Evolutionary conservation across 2,888 invertebrate species (phyloP).

Genomic region (Drosophila incognita): DNA sequence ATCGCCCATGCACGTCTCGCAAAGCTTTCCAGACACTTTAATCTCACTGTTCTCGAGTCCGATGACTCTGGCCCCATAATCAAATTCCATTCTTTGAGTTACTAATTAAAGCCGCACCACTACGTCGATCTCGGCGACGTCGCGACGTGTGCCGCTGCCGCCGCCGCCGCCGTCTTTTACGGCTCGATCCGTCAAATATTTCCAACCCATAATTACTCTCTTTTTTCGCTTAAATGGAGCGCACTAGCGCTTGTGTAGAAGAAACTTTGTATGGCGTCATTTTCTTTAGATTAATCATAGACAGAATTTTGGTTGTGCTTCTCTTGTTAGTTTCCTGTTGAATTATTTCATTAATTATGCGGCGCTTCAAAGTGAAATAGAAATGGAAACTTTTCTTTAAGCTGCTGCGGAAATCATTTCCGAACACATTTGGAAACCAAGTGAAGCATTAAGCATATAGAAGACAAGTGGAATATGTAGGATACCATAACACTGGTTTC

Average conservation of each 20-base stretch:
- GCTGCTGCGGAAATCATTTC: slow-evolving; percentile 26
- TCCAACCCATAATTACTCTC: slow-evolving; percentile 62
- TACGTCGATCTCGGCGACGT: slow-evolving; percentile 16
- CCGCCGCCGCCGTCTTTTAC: slow-evolving; percentile 52
- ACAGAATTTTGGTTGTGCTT: slow-evolving; percentile 46
- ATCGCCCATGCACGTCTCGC: slow-evolving; percentile 29
- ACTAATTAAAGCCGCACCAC: slow-evolving; percentile 68
- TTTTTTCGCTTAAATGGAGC: slow-evolving; percentile 74
- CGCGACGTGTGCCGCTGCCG: slow-evolving; percentile 21
- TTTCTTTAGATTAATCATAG: slow-evolving; percentile 68
- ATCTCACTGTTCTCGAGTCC: slow-evolving; percentile 45
- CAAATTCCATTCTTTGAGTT: slow-evolving; percentile 68
- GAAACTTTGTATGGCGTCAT: slow-evolving; percentile 48
- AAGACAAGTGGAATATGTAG: background rate
- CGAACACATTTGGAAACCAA: slow-evolving; percentile 15
- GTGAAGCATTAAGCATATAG: slow-evolving; percentile 29
- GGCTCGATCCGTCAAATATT: slow-evolving; percentile 58
- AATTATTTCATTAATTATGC: slow-evolving; percentile 73
- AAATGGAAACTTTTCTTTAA: slow-evolving; percentile 27
- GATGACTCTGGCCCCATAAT: slow-evolving; percentile 43
- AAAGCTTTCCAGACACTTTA: slow-evolving; percentile 71
- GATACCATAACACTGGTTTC: background rate
- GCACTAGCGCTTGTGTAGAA: slow-evolving; percentile 39
- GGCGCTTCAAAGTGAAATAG: slow-evolving; percentile 67
- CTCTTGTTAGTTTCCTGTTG: slow-evolving; percentile 67